Conservation (phyloP, 2,113 vertebrate species). For the Orthonyx spaldingii region DNA sequence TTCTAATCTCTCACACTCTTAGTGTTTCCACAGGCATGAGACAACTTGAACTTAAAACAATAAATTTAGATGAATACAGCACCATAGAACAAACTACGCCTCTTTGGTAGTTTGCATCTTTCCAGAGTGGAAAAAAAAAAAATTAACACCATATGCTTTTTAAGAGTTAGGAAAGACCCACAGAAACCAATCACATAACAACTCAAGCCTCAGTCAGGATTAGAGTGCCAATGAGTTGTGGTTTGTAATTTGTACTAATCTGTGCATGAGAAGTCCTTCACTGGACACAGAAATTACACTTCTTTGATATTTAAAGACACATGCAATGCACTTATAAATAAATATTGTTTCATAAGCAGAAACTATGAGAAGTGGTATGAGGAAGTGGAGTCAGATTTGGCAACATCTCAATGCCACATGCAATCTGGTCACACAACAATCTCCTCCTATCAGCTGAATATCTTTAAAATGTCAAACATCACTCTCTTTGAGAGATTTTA, state of each 20-base stretch:
- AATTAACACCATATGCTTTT: neutral
- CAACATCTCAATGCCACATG: constrained; percentile 23
- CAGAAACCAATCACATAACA: neutral
- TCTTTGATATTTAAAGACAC: constrained; percentile 4
- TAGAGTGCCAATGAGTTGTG: neutral
- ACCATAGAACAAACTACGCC: neutral
- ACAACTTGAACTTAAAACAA: neutral
- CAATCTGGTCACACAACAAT: neutral
- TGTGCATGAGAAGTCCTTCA: neutral
- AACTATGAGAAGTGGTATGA: constrained; percentile 49
- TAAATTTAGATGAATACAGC: neutral
- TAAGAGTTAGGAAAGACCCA: neutral
- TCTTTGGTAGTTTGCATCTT: neutral
- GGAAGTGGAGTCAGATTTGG: constrained; percentile 45
- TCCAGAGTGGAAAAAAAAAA: neutral
- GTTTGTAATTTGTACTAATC: neutral
- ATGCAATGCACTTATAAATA: constrained; percentile 36
- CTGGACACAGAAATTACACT: neutral
- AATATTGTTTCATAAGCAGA: constrained; percentile 61
- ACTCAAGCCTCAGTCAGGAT: neutral
- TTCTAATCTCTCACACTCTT: neutral
- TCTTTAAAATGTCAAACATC: neutral
- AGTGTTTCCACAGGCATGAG: neutral
- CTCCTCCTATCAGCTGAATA: neutral
- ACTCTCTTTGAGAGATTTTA: neutral